A percentile compares a stretch with the other conserved stretches of the same genome.
Conservation (phyloP, 2,797 vertebrate species). For the Gadopsis marmoratus region DNA sequence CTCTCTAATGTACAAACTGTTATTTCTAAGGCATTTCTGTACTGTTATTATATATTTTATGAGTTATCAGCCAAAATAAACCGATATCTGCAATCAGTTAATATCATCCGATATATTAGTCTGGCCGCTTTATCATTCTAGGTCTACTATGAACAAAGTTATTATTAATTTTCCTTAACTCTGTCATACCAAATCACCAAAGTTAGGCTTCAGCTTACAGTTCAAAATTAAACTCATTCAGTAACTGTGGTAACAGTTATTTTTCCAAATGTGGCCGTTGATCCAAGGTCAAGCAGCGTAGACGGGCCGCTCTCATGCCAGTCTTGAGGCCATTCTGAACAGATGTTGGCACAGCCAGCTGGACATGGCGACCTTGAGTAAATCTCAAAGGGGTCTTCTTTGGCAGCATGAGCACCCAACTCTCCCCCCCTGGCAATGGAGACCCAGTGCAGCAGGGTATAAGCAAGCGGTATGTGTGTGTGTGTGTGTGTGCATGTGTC, state of each 20-base stretch:
- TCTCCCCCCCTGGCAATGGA: conserved; percentile 74
- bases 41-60: not conserved
- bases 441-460: conserved; percentile 69
- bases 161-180: not conserved
- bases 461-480: conserved; percentile 47
- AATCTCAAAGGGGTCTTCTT: conserved; percentile 80
- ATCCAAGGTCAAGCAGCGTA: conserved; percentile 79
- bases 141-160: not conserved
- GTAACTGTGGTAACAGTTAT: conserved; percentile 21
- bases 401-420: conserved; percentile 78
- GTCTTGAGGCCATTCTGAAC: conserved; percentile 83
- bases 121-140: not conserved
- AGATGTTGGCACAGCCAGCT: conserved; percentile 84
- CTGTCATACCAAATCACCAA: not conserved
- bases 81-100: not conserved
- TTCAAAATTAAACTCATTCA: not conserved
- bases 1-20: not conserved
- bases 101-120: not conserved
- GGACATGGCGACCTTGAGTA: conserved; percentile 81
- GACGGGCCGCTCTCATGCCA: conserved; percentile 74
- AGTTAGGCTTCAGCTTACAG: fast-evolving
- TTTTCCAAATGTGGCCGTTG: conserved; percentile 47
- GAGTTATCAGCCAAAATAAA: not conserved
- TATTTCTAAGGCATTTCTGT: not conserved
- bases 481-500: conserved; percentile 44